Evolutionary conservation across 2,888 invertebrate genomes (phyloP).

Genomic region (Halictus ligatus): DNA sequence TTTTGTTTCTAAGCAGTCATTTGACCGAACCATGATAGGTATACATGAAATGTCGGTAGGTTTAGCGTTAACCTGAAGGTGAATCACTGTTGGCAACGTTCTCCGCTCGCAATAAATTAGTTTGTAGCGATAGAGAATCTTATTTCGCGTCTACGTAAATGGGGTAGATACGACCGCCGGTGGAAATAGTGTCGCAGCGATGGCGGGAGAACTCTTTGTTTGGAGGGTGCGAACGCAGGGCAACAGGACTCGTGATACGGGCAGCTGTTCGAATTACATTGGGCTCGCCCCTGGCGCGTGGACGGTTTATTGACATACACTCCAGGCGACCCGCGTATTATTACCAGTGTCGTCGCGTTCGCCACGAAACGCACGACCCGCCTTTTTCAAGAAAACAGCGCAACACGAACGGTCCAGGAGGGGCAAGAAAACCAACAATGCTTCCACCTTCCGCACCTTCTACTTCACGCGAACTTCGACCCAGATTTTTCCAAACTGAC

Average conservation of each 20-base stretch:
- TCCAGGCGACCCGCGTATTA: slow-evolving; percentile 57
- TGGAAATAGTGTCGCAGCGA: slow-evolving; percentile 53
- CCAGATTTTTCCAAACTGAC: neutral
- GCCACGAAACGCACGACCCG: slow-evolving; percentile 33
- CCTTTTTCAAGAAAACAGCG: slow-evolving; percentile 28
- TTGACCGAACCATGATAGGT: no score
- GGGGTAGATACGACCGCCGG: slow-evolving; percentile 29
- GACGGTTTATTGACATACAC: slow-evolving; percentile 71
- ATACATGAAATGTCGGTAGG: no score
- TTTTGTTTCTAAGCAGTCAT: no score
- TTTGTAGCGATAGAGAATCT: neutral
- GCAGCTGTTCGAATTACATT: slow-evolving; percentile 74
- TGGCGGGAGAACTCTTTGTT: slow-evolving; percentile 68
- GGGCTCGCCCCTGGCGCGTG: slow-evolving; percentile 63
- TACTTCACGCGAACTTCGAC: slow-evolving; percentile 23
- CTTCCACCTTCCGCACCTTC: slow-evolving; percentile 12
- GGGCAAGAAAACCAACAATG: slow-evolving; percentile 39
- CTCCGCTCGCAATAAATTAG: neutral
- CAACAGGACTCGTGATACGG: slow-evolving; percentile 69
- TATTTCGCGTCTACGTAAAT: neutral
- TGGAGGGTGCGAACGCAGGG: slow-evolving; percentile 62
- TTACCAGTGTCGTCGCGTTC: slow-evolving; percentile 50
- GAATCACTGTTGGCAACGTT: neutral
- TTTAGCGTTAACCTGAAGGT: neutral
- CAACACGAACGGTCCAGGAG: slow-evolving; percentile 18